phyloP scores from a whole-genome alignment of 2,888 invertebrate species.

The Byasa hedistus region DNA sequence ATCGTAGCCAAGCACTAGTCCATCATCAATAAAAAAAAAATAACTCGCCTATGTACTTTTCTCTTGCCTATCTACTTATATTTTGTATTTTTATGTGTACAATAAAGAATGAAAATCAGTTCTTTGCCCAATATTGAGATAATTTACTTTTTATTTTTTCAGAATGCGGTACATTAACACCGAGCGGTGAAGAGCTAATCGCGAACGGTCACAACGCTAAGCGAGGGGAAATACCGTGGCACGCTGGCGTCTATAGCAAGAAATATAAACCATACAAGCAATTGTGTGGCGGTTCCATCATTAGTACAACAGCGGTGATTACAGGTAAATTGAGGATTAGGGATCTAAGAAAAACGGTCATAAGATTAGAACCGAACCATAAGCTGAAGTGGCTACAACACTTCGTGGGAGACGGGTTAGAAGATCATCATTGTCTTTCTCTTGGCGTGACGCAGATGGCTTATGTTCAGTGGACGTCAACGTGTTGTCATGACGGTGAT shows the following conservation, averaged over 20 bases:
- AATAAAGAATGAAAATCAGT: too few relatives aligned
- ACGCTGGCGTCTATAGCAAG: conserved; percentile 63
- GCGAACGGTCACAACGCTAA: conserved; percentile 52
- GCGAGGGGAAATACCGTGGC: conserved; percentile 68
- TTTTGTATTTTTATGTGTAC: too few relatives aligned
- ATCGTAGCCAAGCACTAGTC: too few relatives aligned
- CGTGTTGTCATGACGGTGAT: too few relatives aligned
- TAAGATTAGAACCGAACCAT: not conserved
- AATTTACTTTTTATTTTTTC: not conserved
- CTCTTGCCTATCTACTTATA: too few relatives aligned
- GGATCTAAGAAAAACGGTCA: too few relatives aligned
- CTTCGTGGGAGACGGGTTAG: too few relatives aligned
- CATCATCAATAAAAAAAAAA: too few relatives aligned
- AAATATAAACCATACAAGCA: conserved; percentile 54
- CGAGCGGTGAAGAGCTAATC: conserved; percentile 51
- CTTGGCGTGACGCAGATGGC: too few relatives aligned
- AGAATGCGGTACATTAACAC: conserved; percentile 53
- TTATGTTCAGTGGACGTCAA: too few relatives aligned
- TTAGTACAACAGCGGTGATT: conserved; percentile 42
- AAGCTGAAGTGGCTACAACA: not conserved
- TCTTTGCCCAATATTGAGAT: too few relatives aligned
- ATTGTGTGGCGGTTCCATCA: conserved; percentile 71
- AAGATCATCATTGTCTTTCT: not conserved
- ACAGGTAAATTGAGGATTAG: conserved; percentile 34
- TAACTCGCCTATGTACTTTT: too few relatives aligned